These are phyloP conservation scores for Cervus canadensis DNA, from an alignment of 2,113 vertebrate species.

Conservation along the genomic window DNA sequence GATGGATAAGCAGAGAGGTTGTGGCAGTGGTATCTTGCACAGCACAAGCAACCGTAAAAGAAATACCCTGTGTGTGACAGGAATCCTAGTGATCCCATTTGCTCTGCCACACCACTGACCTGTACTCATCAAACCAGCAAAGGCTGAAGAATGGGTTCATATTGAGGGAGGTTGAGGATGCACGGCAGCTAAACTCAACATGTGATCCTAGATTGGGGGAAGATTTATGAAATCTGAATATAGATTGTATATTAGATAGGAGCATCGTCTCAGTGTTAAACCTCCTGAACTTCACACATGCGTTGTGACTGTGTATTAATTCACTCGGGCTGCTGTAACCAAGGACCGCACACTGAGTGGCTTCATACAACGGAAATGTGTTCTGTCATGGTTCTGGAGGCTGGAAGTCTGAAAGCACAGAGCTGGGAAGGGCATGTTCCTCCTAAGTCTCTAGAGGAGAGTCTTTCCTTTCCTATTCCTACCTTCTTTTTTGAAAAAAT, in stretches of 20 bases:
- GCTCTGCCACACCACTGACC: background rate
- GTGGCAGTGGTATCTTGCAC: background rate
- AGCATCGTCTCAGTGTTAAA: background rate
- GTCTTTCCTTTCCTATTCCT: background rate
- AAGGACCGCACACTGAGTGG: background rate
- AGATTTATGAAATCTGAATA: background rate
- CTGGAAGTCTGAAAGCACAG: background rate
- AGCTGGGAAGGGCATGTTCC: background rate
- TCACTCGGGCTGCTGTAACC: background rate
- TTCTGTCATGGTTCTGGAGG: background rate
- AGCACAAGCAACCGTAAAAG: background rate
- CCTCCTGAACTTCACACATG: background rate
- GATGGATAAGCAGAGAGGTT: background rate
- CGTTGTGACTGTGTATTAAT: background rate
- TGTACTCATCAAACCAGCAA: background rate
- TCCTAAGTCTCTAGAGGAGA: background rate
- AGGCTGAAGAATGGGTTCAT: background rate
- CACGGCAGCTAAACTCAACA: background rate
- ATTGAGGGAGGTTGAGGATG: background rate
- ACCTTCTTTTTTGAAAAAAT: background rate
- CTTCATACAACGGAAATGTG: background rate
- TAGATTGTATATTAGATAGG: background rate
- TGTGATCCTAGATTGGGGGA: background rate
- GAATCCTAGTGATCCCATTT: background rate
- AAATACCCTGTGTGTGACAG: background rate